These are phyloP conservation scores for Oncorhynchus masou DNA, from an alignment of 2,113 vertebrate species.

Conservation along the genomic window DNA sequence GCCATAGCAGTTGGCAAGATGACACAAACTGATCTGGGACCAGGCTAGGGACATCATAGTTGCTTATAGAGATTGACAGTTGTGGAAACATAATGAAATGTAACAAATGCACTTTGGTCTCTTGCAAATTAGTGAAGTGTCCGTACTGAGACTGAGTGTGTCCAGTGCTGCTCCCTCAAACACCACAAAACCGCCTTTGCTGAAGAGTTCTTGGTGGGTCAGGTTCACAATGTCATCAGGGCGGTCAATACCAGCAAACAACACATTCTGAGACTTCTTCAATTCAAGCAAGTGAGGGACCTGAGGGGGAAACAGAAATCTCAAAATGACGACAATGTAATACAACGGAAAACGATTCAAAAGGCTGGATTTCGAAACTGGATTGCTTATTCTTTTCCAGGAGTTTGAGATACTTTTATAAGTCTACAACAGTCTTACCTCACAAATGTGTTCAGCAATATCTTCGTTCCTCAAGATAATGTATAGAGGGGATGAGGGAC, in stretches of 20 bases:
- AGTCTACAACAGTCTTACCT: constrained; percentile 60
- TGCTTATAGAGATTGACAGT: no score
- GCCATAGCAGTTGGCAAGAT: background rate
- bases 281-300: constrained; percentile 83
- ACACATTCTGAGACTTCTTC: constrained; percentile 75
- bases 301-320: constrained; percentile 59
- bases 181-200: constrained; percentile 84
- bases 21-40: background rate
- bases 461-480: constrained; percentile 88
- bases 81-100: no score
- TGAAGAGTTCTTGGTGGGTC: constrained; percentile 86
- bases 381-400: background rate
- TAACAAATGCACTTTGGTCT: background rate
- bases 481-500: constrained; percentile 61
- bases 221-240: constrained; percentile 78
- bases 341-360: background rate
- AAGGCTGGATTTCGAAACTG: no score
- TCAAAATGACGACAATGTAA: background rate
- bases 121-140: background rate
- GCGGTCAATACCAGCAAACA: constrained; percentile 85
- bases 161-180: constrained; percentile 77
- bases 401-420: background rate
- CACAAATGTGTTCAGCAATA: constrained; percentile 78
- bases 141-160: constrained; percentile 76
- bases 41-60: no score